Evolutionary conservation across 1,140 invertebrate genomes (phyloP), one percentile per base, ranked within the genome.

Genomic region (Pectinophora gossypiella): DNA sequence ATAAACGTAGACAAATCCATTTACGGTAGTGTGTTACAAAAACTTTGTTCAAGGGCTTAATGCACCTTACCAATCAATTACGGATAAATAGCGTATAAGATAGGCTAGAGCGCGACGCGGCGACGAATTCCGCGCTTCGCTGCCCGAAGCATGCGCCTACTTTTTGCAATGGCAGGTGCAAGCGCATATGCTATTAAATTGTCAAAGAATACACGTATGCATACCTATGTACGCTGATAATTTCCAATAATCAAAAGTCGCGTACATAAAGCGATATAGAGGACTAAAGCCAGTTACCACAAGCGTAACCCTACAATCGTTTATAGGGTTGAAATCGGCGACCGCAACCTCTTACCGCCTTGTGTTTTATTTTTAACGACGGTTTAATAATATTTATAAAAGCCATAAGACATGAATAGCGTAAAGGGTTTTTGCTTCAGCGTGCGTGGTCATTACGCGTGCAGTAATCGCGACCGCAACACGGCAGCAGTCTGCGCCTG

Each of bases 171-270:
- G 64, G 79, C 83, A 86, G 83, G 83, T 86, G 83, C 70, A 65
- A 35, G 65, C 63, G 70, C 81, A 86, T 83, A 83, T 86, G 83
- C 78, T 82, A 81, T 86, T 85, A 86, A 83, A 85, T 80, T 86
- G 78, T 85, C 83, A 85, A 84, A 82, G 77, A 77, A 62, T 65
- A 76, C 72, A 70, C 64, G 59, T 64, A 76, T 58, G 55, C 53
- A 55, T 58, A 58, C 68, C 57, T 64, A 59, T 68, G 64, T 61
- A 56, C 56, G 54, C 27, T n/a, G 71, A 78, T 76, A 78, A 61
- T 64, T 62, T 63, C 54, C 62, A 74, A 72, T 72, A 68, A 74
- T 76, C 71, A 75, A 84, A 72, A 75, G 61, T 72, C 69, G 63
- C 63, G 66, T 66, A 47, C 40, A 44, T 48, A 32, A 32, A 32